phyloP scores from a whole-genome alignment of 1,140 invertebrate species.

The Drosophila nigrodunni region DNA sequence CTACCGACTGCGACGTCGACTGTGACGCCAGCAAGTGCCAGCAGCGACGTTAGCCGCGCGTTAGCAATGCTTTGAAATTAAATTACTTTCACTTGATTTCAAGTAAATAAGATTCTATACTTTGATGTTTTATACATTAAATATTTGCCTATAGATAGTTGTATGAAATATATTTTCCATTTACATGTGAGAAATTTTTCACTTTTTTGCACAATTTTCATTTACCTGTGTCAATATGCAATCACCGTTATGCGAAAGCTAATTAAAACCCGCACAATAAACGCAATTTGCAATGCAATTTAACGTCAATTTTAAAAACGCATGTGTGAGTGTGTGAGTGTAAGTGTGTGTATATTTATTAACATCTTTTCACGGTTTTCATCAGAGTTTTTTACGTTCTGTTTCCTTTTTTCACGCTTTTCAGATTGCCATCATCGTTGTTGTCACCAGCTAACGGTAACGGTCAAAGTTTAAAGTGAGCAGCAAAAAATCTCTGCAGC shows the following conservation, averaged over 20 bases:
- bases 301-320: conserved; percentile 44
- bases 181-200: conserved; percentile 15
- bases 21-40: neutral
- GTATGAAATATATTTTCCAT: conserved; percentile 3
- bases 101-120: neutral
- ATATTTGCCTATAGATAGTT: too few species aligned
- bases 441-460: conserved; percentile 37
- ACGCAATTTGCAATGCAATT: conserved; percentile 58
- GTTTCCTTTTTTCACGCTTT: conserved; percentile 13
- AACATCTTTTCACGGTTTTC: neutral
- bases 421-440: conserved; percentile 33
- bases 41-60: neutral
- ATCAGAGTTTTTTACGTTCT: neutral
- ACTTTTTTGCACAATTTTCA: neutral
- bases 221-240: conserved; percentile 28
- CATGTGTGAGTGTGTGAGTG: conserved; percentile 4
- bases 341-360: neutral
- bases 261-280: conserved; percentile 63
- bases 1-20: neutral
- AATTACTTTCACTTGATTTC: conserved; percentile 2
- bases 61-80: conserved; percentile 4
- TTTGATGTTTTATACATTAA: neutral
- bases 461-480: conserved; percentile 47
- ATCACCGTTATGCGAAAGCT: conserved; percentile 41
- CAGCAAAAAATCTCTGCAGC: conserved; percentile 17